Base-by-base conservation (phyloP, 2,888 invertebrate species). In the Apodemia mormo region DNA sequence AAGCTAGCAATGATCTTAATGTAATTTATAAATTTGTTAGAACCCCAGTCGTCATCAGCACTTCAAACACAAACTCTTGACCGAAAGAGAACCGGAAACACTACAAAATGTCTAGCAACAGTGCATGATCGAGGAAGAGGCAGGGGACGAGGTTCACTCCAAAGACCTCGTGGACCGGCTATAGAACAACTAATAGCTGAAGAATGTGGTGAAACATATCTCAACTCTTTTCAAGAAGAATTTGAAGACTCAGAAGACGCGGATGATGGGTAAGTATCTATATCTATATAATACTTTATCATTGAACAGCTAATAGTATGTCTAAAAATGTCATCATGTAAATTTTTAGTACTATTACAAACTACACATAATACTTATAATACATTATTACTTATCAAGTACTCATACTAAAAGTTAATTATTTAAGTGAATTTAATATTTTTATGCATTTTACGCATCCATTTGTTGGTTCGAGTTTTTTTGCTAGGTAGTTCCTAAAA, bases 241-340 rank as follows among this genome's bases (percentile, higher is more conserved):
- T 81, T 94, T 0, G 94, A 95, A 40, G 95, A 95, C 76, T 94
- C 93, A 1, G 95, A 95, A 72, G 95, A 95, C 77, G 92, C 92
- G 75, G 95, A 95, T 76, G 93, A 93, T 79, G 82, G 83, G 93
- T 93, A 76, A 87, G n/a, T 52, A 1, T 45, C 2, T 45, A 10
- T 33, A 33, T 3, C 33, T 33, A 33, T 33, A 33, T 2, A 33
- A 33, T 33, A 3, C 33, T 33, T 33, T 4, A 33, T 33, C 33
- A 33, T 3, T 33, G 33, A 33, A 33, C 33, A 33, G 33, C 33
- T 33, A 33, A 33, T 4, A 33, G 33, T 33, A 33, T 33, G 1
- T 33, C 33, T 4, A 33, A 33, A 33, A 0, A 33, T 33, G 33
- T 33, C 33, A 2, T 4, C 33, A 22, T 22, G 22, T 22, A 0